Evolutionary conservation across 2,113 vertebrate species (phyloP).

Genomic region (Tringa solitaria): DNA sequence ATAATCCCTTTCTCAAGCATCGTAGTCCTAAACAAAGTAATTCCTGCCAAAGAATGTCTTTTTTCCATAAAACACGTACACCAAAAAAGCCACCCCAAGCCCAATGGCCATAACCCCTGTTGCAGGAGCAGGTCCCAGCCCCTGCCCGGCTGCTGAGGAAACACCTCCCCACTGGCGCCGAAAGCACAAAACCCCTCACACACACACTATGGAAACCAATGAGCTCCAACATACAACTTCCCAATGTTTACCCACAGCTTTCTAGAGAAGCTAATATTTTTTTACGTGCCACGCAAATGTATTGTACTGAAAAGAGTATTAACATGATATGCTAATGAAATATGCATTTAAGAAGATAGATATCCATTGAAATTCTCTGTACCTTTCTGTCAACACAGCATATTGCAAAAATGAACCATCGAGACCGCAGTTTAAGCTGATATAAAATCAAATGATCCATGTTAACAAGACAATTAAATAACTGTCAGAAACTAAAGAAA

Average conservation of each 20-base stretch:
- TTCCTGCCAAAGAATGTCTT: not conserved
- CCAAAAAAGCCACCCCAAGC: not conserved
- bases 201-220: not conserved
- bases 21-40: not conserved
- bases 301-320: not conserved
- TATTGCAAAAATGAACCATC: not conserved
- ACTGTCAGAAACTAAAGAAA: not conserved
- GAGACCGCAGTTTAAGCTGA: not conserved
- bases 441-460: conserved; percentile 19
- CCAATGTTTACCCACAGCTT: not conserved
- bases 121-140: not conserved
- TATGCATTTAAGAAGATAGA: not conserved
- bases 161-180: not conserved
- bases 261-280: not conserved
- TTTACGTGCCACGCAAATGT: not conserved
- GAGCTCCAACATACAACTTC: not conserved
- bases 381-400: not conserved
- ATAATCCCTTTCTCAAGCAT: not conserved
- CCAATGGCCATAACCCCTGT: not conserved
- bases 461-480: conserved; percentile 49
- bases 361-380: not conserved
- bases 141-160: accelerated
- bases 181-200: not conserved
- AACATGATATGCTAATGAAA: not conserved
- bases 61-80: not conserved